Percentiles rank a stretch among this genome's conserved stretches.
Conservation (phyloP, 2,113 vertebrate species). For the Phylloscopus whistleri region DNA sequence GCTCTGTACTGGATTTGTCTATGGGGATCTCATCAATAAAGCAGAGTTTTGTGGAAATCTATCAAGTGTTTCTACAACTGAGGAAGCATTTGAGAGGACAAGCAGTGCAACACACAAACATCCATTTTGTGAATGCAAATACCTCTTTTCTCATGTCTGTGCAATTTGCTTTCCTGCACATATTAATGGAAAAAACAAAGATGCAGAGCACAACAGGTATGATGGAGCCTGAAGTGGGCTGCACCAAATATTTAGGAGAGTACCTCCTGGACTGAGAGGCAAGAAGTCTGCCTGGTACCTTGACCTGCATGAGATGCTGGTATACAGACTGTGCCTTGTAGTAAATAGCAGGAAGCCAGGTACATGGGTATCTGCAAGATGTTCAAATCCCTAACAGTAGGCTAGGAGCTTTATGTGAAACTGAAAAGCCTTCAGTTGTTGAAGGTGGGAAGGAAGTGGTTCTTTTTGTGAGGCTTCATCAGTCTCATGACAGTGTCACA, state of each 20-base stretch:
- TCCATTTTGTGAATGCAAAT: background rate
- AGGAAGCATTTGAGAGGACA: background rate
- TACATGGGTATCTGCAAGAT: background rate
- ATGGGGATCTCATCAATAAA: background rate
- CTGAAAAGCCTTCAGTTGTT: background rate
- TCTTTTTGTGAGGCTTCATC: background rate
- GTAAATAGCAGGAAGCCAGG: background rate
- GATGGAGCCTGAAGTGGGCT: background rate
- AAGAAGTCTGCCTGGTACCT: background rate
- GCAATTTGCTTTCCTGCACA: background rate
- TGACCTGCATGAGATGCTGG: background rate
- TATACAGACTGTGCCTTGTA: background rate
- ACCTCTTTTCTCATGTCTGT: background rate
- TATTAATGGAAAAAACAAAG: background rate
- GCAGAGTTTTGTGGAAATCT: background rate
- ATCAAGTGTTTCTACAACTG: background rate
- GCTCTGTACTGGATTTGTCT: background rate
- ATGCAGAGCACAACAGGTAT: background rate
- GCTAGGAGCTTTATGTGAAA: background rate
- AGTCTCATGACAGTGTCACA: background rate
- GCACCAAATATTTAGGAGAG: background rate
- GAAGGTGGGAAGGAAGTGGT: background rate
- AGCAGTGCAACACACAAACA: background rate
- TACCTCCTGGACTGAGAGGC: background rate
- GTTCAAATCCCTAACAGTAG: background rate